Conservation (phyloP, 2,888 invertebrate genomes). For the Ceraclea dissimilis region DNA sequence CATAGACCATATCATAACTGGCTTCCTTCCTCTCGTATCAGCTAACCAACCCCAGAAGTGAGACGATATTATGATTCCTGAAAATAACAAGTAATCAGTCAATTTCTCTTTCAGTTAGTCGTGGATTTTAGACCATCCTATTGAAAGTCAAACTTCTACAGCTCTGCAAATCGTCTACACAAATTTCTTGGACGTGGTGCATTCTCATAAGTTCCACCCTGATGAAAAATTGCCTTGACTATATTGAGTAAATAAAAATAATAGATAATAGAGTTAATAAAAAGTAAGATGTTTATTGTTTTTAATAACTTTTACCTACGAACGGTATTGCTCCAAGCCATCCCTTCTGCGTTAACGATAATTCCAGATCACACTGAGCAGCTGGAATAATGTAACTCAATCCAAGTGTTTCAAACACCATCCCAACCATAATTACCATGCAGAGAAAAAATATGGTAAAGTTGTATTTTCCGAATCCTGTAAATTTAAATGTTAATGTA, state of each 20-base stretch:
- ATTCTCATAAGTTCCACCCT: no score
- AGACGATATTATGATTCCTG: constrained; percentile 61
- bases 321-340: constrained; percentile 59
- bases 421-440: constrained; percentile 57
- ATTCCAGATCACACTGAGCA: constrained; percentile 58
- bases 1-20: constrained; percentile 47
- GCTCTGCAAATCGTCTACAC: no score
- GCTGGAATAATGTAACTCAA: constrained; percentile 59
- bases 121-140: no score
- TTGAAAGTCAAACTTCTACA: no score
- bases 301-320: constrained; percentile 41
- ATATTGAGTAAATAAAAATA: no score
- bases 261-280: no score
- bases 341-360: constrained; percentile 55
- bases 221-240: no score
- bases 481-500: constrained; percentile 8
- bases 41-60: constrained; percentile 75
- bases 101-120: no score
- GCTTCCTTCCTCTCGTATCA: constrained; percentile 64
- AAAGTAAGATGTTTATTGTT: background rate
- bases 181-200: no score
- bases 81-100: constrained; percentile 9
- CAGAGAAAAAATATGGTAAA: constrained; percentile 51
- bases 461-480: constrained; percentile 58
- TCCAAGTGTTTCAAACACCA: constrained; percentile 60